phyloP scores from a whole-genome alignment of 2,113 vertebrate species.

The Nymphicus hollandicus region DNA sequence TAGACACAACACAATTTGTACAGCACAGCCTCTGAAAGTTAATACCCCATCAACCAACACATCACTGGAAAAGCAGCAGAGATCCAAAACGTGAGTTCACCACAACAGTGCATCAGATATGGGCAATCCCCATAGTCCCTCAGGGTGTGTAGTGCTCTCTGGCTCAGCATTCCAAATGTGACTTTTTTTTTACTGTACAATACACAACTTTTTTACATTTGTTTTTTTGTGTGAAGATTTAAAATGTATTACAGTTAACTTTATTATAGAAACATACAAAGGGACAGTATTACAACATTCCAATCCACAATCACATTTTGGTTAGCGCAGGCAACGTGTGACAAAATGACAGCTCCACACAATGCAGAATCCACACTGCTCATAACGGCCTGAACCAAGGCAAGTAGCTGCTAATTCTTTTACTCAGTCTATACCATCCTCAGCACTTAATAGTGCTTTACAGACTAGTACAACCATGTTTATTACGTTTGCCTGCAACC shows the following conservation, averaged over 20 bases:
- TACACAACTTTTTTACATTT: neutral
- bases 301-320: neutral
- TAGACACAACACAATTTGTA: neutral
- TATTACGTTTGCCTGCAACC: neutral
- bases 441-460: constrained; percentile 41
- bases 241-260: constrained; percentile 2
- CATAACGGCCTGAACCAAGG: neutral
- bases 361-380: neutral
- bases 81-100: neutral
- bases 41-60: neutral
- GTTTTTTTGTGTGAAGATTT: neutral
- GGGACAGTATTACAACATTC: constrained; percentile 12
- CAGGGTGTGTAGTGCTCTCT: neutral
- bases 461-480: neutral
- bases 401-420: neutral
- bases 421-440: neutral
- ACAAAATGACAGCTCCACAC: neutral
- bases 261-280: constrained; percentile 44
- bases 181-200: neutral
- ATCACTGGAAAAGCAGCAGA: neutral
- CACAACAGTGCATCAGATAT: neutral
- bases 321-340: neutral
- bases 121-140: neutral
- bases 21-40: neutral
- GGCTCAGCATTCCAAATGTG: neutral